Evolutionary conservation across 2,797 vertebrate species (phyloP), one percentile per base, ranked within the genome.

Genomic region (Gouania willdenowi): DNA sequence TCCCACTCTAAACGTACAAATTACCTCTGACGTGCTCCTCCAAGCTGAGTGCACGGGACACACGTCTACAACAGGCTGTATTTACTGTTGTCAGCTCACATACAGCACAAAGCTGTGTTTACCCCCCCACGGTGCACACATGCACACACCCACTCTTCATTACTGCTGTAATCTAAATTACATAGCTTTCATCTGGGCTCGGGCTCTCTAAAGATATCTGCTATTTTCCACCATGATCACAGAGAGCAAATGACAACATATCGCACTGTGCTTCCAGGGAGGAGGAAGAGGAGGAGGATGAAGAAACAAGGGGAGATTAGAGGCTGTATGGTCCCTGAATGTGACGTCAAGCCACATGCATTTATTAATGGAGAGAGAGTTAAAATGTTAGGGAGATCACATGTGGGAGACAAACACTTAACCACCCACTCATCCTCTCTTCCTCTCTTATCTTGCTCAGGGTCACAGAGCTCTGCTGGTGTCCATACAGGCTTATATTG

Each of bases 161-260:
- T 75, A 77, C 48, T 57, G 41, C 77, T 66, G 66, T 42, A 40
- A 66, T 71, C 72, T 72, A 75, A 86, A 88, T 83, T 57, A 73
- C 72, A 73, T 36, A 16, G 38, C 65, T 68, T 81, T 77, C 65
- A 71, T 65, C 56, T 41, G 39, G 16, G 43, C 44, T 48, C 27
- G 41, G 55, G 65, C 32, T 77, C 34, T 46, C 43, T 43, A 51
- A 54, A 57, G 64, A 64, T 66, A 66, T 68, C 26, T 41, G 12
- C 48, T 59, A 23, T 15, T 16, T 49, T 53, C 55, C 40, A 29
- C 17, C 2, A 8, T 33, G 45, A 64, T 66, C 36, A 52, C 54
- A 58, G 26, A 25, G 38, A 33, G 32, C 28, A 7, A 18, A 48
- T 49, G 51, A 50, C 45, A 62, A 57, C 46, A 36, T 35, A 41